Evolutionary conservation across 2,797 vertebrate genomes (phyloP), one percentile per base, ranked within the genome.

Genomic region (Jordanella pulchra): DNA sequence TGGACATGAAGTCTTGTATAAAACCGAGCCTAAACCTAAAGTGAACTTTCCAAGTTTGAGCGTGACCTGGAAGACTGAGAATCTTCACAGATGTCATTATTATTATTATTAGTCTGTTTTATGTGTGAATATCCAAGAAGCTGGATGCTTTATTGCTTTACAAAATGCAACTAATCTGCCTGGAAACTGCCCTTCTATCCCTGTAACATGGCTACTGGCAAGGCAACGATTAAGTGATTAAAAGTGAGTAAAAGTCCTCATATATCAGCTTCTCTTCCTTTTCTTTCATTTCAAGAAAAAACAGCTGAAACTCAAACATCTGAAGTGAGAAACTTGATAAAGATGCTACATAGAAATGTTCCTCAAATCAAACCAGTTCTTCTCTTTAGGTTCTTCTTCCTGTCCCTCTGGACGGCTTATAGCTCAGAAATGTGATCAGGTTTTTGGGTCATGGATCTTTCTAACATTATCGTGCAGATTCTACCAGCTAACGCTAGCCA

Each of bases 401-500:
- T 50, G 23, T 72, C 75, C 32, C n/a, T 64, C 69, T 51, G 64
- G 61, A 72, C 75, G 72, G 82, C 54, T 42, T 71, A 48, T 44
- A 83, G 78, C 83, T 92, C 92, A 89, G 93, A 81, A 83, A 65
- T 87, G 79, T 91, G 87, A 89, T 86, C 67, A 67, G 80, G 77
- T 75, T 72, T 60, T 80, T 90, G 92, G 90, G 88, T 82, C 60
- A 76, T 50, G 75, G 78, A 75, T 76, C 10, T 35, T 81, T 80
- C 80, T 81, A 82, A 70, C 80, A 76, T 47, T 75, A 50, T 89
- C 93, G 93, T 93, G 93, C 89, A 65, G 79, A 91, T 90, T 90
- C 93, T 93, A 93, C 89, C 79, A 86, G 82, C 93, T 94, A 94
- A 91, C 86, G 92, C 92, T 94, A 87, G 77, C 83, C 89, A 87